Evolutionary conservation across 2,888 invertebrate species (phyloP).

Genomic region (Drosophila paranaensis): DNA sequence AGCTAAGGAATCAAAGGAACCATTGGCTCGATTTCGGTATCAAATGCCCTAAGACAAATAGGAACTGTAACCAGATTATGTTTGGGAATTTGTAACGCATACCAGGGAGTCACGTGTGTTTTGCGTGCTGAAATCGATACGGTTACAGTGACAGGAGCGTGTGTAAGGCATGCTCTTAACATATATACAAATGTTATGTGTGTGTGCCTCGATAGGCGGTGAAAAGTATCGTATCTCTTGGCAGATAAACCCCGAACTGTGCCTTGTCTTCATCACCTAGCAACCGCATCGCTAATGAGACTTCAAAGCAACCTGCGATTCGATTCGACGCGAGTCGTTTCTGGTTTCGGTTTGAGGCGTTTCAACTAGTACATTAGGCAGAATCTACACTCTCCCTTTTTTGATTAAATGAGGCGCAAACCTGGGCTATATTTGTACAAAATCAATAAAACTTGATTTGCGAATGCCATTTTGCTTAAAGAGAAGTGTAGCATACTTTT

Average conservation of each 20-base stretch:
- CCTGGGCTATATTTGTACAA: constrained; percentile 42
- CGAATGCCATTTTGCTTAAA: neutral
- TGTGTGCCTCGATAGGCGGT: constrained; percentile 5
- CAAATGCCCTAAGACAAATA: constrained; percentile 28
- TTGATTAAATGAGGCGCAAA: constrained; percentile 63
- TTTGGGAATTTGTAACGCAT: constrained; percentile 27
- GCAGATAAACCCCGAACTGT: neutral
- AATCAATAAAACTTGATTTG: constrained; percentile 51
- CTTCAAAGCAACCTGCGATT: constrained; percentile 64
- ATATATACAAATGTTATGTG: constrained; percentile 3
- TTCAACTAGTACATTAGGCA: constrained; percentile 35
- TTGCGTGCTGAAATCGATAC: constrained; percentile 31
- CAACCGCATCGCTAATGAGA: constrained; percentile 75
- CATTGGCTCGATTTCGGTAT: constrained; percentile 1
- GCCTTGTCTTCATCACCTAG: constrained; percentile 64
- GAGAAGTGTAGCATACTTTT: constrained; percentile 35
- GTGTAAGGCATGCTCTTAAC: neutral
- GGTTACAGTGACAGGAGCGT: constrained; percentile 17
- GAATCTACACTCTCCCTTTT: constrained; percentile 30
- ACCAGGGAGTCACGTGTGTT: constrained; percentile 35
- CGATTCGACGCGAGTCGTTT: constrained; percentile 59
- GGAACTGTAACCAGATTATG: constrained; percentile 46
- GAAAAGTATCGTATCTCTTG: constrained; percentile 15
- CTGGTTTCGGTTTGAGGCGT: constrained; percentile 46
- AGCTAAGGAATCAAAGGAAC: constrained; percentile 22